phyloP scores from a whole-genome alignment of 2,888 invertebrate species.

The Luperina testacea region DNA sequence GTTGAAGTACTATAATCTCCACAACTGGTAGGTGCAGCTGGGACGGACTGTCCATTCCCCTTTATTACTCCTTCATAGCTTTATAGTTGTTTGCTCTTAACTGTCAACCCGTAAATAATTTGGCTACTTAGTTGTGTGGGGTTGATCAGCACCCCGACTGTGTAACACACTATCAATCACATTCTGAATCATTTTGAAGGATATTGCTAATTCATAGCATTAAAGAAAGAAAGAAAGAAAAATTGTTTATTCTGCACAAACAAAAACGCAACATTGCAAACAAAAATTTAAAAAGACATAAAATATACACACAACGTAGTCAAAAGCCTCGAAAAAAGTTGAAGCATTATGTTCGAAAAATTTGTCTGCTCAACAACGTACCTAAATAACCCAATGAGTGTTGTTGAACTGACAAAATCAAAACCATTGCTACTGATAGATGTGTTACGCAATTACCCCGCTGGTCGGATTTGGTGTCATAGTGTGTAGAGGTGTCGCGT shows the following conservation, averaged over 20 bases:
- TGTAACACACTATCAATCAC: background rate
- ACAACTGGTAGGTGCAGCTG: conserved; percentile 20
- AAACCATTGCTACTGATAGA: background rate
- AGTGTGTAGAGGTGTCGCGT: background rate
- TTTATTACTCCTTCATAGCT: background rate
- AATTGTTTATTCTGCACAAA: too few relatives aligned
- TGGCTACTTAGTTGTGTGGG: background rate
- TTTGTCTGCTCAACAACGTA: background rate
- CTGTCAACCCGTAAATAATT: background rate
- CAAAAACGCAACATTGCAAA: too few relatives aligned
- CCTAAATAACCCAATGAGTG: background rate
- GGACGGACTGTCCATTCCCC: background rate
- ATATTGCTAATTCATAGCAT: background rate
- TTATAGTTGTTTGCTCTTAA: background rate
- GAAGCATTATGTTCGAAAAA: background rate
- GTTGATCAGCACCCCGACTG: background rate
- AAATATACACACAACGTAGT: too few relatives aligned
- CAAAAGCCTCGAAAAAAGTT: too few relatives aligned
- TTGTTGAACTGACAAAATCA: background rate
- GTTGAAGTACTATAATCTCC: conserved; percentile 31
- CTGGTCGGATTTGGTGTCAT: background rate
- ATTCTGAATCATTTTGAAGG: background rate
- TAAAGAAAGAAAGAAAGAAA: too few relatives aligned
- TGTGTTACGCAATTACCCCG: background rate
- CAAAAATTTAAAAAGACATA: too few relatives aligned